phyloP scores from a whole-genome alignment of 2,113 vertebrate species.

The Serilophus lunatus region DNA sequence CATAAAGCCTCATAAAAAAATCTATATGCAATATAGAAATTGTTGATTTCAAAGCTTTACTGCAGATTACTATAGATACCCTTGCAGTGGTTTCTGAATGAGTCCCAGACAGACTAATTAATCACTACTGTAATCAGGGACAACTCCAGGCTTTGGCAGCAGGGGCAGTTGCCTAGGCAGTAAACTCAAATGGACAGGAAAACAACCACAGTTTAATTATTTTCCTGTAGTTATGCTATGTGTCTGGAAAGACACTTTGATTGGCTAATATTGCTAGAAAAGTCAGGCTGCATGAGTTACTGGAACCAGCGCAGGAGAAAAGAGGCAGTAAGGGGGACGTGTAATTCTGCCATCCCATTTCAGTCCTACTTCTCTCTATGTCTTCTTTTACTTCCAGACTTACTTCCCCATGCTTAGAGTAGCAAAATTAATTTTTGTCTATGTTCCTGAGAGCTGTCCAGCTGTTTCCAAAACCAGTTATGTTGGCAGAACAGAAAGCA shows the following conservation, averaged over 20 bases:
- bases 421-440: neutral
- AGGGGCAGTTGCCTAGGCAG: neutral
- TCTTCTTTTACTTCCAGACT: neutral
- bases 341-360: neutral
- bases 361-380: neutral
- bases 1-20: neutral
- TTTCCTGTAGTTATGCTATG: neutral
- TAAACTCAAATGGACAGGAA: neutral
- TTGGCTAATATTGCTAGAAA: neutral
- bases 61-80: neutral
- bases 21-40: neutral
- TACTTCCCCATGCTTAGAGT: neutral
- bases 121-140: neutral
- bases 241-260: neutral
- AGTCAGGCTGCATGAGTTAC: neutral
- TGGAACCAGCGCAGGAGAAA: neutral
- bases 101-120: neutral
- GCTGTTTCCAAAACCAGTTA: neutral
- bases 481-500: neutral
- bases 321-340: neutral
- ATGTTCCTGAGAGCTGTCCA: neutral
- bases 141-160: neutral
- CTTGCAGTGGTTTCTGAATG: neutral
- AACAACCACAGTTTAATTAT: neutral
- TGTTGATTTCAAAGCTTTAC: neutral